Conservation (phyloP, 2,888 invertebrate genomes). For the Chaitophorus viminalis region DNA sequence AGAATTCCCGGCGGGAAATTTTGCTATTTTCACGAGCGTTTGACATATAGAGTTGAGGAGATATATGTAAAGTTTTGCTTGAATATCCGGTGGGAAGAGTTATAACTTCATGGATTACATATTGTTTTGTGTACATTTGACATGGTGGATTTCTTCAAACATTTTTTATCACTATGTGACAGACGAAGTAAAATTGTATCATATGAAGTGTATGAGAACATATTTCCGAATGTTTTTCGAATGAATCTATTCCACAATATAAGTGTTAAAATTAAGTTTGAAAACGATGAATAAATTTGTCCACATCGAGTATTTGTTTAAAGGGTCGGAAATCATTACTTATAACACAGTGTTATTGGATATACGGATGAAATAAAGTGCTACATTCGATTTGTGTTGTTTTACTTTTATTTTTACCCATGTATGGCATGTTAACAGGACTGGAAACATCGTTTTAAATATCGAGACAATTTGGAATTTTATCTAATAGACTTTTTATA, state of each 20-base stretch:
- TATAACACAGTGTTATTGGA: neutral
- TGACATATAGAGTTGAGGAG: slow-evolving; percentile 3
- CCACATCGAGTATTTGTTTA: neutral
- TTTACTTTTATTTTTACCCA: neutral
- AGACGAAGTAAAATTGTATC: neutral
- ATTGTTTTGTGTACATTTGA: neutral
- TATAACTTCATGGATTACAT: neutral
- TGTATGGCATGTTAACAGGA: neutral
- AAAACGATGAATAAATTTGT: neutral
- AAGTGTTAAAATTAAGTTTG: neutral
- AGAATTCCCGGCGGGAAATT: neutral
- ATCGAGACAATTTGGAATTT: neutral
- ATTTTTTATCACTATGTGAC: neutral
- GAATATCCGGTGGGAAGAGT: neutral
- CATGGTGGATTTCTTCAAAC: neutral
- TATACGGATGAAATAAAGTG: neutral
- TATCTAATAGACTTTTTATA: no score
- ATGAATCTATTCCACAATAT: neutral
- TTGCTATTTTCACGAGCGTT: neutral
- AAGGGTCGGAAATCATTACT: neutral
- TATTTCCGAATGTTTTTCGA: neutral
- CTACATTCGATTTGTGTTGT: neutral
- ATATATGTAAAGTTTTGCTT: neutral
- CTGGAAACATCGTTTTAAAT: neutral
- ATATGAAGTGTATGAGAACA: neutral